A percentile compares a stretch with the other conserved stretches of the same genome.
phyloP scores from a whole-genome alignment of 53 echinoderm and acorn worm genomes.

The Patiria pectinifera region DNA sequence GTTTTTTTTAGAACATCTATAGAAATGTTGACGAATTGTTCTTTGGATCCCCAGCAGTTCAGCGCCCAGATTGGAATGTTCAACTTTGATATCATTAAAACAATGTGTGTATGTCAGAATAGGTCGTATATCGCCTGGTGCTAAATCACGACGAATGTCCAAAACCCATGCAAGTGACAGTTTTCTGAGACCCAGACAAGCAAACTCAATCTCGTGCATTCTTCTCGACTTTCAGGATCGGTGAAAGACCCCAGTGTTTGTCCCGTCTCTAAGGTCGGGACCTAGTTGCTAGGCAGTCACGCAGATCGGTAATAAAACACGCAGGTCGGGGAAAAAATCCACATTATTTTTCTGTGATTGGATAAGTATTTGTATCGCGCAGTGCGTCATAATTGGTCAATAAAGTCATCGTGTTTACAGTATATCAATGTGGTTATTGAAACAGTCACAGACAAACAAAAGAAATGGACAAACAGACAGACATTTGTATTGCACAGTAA shows the following conservation, averaged over 20 bases:
- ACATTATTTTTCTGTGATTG: not conserved
- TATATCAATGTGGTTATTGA: not conserved
- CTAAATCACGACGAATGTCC: not conserved
- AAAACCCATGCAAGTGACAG: not conserved
- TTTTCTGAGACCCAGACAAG: not conserved
- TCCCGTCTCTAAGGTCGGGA: conserved; percentile 39
- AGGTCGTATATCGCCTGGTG: not conserved
- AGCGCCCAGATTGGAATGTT: not conserved
- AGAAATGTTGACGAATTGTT: not conserved
- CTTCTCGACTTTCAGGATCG: conserved; percentile 11
- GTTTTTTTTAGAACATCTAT: no score
- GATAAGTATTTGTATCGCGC: not conserved
- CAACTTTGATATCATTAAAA: not conserved
- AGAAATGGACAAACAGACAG: not conserved
- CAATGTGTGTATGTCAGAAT: not conserved
- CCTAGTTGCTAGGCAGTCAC: conserved; percentile 7
- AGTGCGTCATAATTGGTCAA: not conserved
- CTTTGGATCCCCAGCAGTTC: not conserved
- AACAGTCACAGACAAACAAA: not conserved
- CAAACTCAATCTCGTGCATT: not conserved
- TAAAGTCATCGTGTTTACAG: not conserved
- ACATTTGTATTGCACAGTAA: not conserved
- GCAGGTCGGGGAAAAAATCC: not conserved
- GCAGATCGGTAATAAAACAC: not conserved
- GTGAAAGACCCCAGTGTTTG: conserved; percentile 19